Base-by-base conservation (phyloP, 2,797 vertebrate genomes). In the Kryptolebias ocellatus region DNA sequence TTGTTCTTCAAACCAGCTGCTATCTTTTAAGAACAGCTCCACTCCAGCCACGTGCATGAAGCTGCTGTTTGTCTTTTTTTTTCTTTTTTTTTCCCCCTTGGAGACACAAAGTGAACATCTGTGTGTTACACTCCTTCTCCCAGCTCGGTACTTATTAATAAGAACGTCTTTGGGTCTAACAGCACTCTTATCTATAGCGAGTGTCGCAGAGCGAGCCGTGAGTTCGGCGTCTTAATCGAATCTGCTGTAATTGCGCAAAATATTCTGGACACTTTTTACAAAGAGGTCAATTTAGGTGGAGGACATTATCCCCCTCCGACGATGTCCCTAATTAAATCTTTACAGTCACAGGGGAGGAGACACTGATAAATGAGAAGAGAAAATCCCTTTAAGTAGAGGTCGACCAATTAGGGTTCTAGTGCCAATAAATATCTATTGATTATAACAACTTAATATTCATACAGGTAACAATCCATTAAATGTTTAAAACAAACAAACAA, bases 321-420 rank as follows among this genome's bases (percentile, higher is more conserved):
- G 80, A 77, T 80, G 80, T 64, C 66, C 60, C 49, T 89, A 85
- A 89, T 87, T 89, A 83, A 87, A 88, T 86, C 82, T 58, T 54
- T 52, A 42, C 72, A 67, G 69, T 39, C 71, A 71, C 60, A 82
- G 74, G 82, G 71, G 64, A 74, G 58, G 63, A 68, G 60, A 34
- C 28, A 3, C 56, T 50, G 80, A 87, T 82, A 79, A 80, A 85
- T 27, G 50, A 61, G 59, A 67, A 57, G 68, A 16, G 72, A 65
- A 74, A 79, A 76, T 9, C 24, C 44, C 42, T 73, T 82, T 53
- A 29, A 65, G 62, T 18, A 18, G 46, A 49, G 16, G n/a, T 49
- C 8, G n/a, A 9, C 45, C 16, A 6, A 5, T 47, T 15, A 44
- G n/a, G 18, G 18, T 10, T 42, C 11, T 42, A 14, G 14, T 42